Percentiles rank a stretch among this genome's conserved stretches.
Evolutionary conservation across 2,113 vertebrate species (phyloP).

Genomic region (Tretioscincus oriximinensis): DNA sequence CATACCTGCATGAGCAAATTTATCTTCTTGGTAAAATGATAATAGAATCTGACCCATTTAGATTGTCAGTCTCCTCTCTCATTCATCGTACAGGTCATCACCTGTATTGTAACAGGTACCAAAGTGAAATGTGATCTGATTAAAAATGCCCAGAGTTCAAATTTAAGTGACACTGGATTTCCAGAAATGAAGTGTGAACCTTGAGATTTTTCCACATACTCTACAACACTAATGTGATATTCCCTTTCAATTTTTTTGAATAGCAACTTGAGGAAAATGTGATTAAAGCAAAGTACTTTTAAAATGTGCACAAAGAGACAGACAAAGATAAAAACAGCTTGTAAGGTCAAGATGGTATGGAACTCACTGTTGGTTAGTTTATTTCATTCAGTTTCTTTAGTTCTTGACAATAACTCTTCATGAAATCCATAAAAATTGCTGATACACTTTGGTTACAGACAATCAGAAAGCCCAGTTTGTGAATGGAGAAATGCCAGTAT

Average conservation of each 20-base stretch:
- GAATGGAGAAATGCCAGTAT: conserved; percentile 34
- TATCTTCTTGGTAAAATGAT: too few relatives aligned
- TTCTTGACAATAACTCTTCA: conserved; percentile 52
- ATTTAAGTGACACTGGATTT: neutral
- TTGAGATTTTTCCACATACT: neutral
- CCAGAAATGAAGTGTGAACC: neutral
- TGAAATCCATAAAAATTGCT: neutral
- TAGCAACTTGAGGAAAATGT: conserved; percentile 8
- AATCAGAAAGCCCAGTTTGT: conserved; percentile 58
- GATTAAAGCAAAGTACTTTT: conserved; percentile 21
- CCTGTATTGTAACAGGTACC: neutral
- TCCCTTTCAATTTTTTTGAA: neutral
- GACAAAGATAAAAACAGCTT: neutral
- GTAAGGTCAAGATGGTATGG: conserved; percentile 27
- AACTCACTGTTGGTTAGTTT: conserved; percentile 41
- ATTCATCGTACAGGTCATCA: neutral
- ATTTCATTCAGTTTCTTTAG: conserved; percentile 40
- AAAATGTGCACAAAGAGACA: conserved; percentile 4
- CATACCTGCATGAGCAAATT: too few relatives aligned
- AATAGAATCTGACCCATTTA: neutral
- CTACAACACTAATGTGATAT: neutral
- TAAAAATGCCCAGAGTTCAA: neutral
- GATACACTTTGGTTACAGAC: conserved; percentile 49
- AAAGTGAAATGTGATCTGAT: neutral
- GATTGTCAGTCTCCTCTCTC: neutral